These are phyloP conservation scores for Nymphicus hollandicus DNA, from an alignment of 2,113 vertebrate species.

Conservation along the genomic window DNA sequence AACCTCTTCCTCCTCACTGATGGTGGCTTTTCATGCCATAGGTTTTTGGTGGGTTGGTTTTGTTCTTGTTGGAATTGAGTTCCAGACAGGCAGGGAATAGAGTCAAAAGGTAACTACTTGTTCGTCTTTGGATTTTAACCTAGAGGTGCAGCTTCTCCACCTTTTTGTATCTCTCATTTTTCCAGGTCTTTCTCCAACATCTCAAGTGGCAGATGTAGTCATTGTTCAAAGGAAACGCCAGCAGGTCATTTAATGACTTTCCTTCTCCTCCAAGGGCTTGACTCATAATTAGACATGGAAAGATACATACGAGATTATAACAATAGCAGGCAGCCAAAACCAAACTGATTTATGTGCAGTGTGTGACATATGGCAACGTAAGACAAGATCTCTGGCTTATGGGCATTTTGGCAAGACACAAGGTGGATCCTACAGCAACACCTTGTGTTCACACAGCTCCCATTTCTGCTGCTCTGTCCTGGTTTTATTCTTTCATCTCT, in stretches of 20 bases:
- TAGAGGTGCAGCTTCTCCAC: background rate
- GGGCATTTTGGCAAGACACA: background rate
- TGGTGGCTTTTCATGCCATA: background rate
- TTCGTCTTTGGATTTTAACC: background rate
- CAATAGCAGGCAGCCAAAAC: slow-evolving; percentile 29
- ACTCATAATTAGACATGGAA: slow-evolving; percentile 2
- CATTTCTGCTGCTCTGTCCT: background rate
- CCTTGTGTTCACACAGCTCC: background rate
- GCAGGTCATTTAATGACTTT: background rate
- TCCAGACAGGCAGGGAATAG: background rate
- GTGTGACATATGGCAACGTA: slow-evolving; percentile 26
- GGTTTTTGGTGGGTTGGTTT: background rate
- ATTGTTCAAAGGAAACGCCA: background rate
- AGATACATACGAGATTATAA: background rate
- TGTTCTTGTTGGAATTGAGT: background rate
- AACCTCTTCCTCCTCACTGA: background rate
- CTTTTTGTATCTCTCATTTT: background rate
- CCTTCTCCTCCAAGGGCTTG: background rate
- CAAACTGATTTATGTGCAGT: background rate
- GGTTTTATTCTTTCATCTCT: background rate
- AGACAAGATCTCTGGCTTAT: slow-evolving; percentile 50
- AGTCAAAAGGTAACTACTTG: background rate
- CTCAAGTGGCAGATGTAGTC: background rate
- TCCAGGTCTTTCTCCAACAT: background rate
- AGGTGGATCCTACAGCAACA: background rate